Evolutionary conservation across 2,888 invertebrate species (phyloP), one percentile per base, ranked within the genome.

Genomic region (Aproaerema taeniolella): DNA sequence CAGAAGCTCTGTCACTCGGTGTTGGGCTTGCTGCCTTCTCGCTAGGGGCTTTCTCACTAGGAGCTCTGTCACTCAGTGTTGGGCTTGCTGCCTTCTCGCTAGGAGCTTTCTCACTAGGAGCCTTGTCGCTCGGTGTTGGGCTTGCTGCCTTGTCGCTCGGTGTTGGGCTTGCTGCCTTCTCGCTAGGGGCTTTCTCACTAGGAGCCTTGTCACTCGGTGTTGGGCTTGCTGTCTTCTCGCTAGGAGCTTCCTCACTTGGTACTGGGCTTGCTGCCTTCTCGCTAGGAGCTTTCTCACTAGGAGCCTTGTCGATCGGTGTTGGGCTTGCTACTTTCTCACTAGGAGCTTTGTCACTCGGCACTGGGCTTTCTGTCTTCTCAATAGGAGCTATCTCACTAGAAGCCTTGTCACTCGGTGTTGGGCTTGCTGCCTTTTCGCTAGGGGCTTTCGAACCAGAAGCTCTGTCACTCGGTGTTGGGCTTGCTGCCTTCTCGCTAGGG

Each of bases 201-300:
- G 34, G 14, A 2, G 12, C 33, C 5, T 31, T 37, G 1, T 26
- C 26, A 9, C 30, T 30, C 1, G n/a, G 12, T n/a, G 38, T 39
- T 3, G 41, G 43, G 13, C 46, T 55, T 0, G 39, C 34, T 3
- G 13, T 20, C 8, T 45, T 52, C 0, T 52, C 45, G 1, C 2
- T 52, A 14, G 38, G 20, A 2, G 6, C 9, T 1, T 44, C 42
- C 0, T 44, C 41, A 5, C 11, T 11, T 2, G 6, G 5, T 26
- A 26, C 26, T 9, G 26, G 26, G n/a, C 8, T 26, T n/a, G 26
- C 8, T 26, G n/a, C 26, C 7, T 20, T 20, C 7, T 30, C 30
- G 3, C 9, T 9, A 7, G 28, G n/a, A 7, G 5, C n/a, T 28
- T 7, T 9, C n/a, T 28, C 28, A 28, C 28, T 28, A 28, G n/a